Percentiles rank a stretch among this genome's conserved stretches.
These are phyloP conservation scores for Ophion ventricosus DNA, from an alignment of 2,888 invertebrate species.

Conservation along the genomic window DNA sequence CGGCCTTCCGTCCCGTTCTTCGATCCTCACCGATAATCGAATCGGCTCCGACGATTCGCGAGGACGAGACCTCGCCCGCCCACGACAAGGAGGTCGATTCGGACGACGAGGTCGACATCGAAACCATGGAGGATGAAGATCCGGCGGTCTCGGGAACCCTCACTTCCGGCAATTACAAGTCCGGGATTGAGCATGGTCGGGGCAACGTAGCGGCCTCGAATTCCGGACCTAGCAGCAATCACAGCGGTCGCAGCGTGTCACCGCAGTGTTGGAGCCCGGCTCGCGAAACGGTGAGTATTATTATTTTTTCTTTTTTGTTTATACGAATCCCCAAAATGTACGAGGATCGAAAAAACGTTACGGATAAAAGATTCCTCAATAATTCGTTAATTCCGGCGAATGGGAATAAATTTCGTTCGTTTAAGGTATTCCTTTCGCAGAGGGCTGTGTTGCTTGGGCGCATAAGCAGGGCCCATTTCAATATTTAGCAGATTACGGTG, in stretches of 20 bases:
- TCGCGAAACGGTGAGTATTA: conserved; percentile 84
- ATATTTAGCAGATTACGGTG: too few relatives aligned
- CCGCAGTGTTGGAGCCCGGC: conserved; percentile 84
- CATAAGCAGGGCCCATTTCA: too few relatives aligned
- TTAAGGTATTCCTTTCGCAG: too few relatives aligned
- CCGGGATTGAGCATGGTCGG: conserved; percentile 72
- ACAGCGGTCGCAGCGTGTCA: conserved; percentile 76
- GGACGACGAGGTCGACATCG: conserved; percentile 93
- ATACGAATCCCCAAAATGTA: background rate
- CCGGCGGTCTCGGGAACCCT: conserved; percentile 68
- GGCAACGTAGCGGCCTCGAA: conserved; percentile 70
- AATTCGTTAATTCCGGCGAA: background rate
- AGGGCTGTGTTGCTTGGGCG: too few relatives aligned
- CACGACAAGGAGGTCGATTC: conserved; percentile 86
- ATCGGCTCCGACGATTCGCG: conserved; percentile 73
- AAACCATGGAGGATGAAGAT: conserved; percentile 91
- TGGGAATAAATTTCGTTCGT: background rate
- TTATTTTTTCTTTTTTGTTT: background rate
- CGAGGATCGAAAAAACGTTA: too few relatives aligned
- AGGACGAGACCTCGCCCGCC: conserved; percentile 77
- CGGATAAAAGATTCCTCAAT: background rate
- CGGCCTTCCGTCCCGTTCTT: conserved; percentile 86
- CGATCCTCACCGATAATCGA: conserved; percentile 78
- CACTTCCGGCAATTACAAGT: conserved; percentile 51
- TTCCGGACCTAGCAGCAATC: conserved; percentile 75